Evolutionary conservation across 2,797 vertebrate species (phyloP), one percentile per base, ranked within the genome.

Genomic region (Coracias cyanogaster): DNA sequence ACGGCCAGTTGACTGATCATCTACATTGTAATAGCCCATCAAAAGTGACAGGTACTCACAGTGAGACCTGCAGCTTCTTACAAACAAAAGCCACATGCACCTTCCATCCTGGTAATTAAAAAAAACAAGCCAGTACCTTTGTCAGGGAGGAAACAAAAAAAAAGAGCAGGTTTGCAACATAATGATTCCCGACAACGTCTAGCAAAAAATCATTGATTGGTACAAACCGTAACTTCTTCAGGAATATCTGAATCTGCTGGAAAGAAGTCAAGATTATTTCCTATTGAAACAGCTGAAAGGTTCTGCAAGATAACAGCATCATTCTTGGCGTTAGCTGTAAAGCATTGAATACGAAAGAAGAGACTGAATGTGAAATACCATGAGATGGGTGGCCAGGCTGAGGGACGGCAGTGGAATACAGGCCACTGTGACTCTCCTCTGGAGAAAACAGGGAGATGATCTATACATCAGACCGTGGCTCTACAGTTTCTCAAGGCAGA

Each of bases 21-120:
- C 48, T 66, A 3, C 83, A 39, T 21, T 66, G 49, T 51, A 72
- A 64, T 1, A 79, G 52, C 46, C 78, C 62, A 90, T 72, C 86
- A 82, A 74, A 95, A 95, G 71, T 86, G 78, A 91, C 93, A 97
- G 64, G 39, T 73, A 86, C 67, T 82, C 89, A 76, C 69, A 66
- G 37, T 5, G 74, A 93, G 92, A 89, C 46, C 61, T 54, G 81
- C 60, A 76, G 65, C 51, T 86, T n/a, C 52, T 48, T 64, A 58
- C 51, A 57, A 90, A 87, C 84, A 93, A 82, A 90, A 94, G 60
- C 52, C 76, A 86, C 12, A 8, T 28, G 65, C 31, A 86, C 52
- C 33, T 86, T 88, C 82, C 91, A 91, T 86, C 57, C 31, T 61
- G 14, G 41, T 87, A 89, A 94, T 93, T 84, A 89, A 95, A 94